phyloP scores from a whole-genome alignment of 2,888 invertebrate genomes.

The Aleiodes alternator region DNA sequence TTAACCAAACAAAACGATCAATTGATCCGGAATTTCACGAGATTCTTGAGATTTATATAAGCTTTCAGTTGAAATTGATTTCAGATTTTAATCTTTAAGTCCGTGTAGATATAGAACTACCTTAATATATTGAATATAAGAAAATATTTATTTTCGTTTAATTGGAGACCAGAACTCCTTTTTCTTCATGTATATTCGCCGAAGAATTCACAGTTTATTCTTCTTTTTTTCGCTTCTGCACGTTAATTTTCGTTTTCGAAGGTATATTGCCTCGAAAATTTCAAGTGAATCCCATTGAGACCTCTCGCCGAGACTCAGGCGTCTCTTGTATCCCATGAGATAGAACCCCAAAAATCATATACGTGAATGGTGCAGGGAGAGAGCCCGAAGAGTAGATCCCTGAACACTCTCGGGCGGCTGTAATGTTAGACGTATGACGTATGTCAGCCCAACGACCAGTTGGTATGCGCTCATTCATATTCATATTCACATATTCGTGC shows the following conservation, averaged over 20 bases:
- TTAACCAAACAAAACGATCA: no score
- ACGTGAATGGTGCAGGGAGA: constrained; percentile 29
- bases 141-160: no score
- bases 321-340: constrained; percentile 44
- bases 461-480: constrained; percentile 62
- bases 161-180: no score
- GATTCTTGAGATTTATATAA: no score
- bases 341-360: constrained; percentile 36
- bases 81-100: no score
- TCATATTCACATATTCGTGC: constrained; percentile 56
- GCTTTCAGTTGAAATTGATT: no score
- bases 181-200: no score
- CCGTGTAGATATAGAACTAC: no score
- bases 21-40: no score
- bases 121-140: no score
- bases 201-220: no score
- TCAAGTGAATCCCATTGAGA: constrained; percentile 31
- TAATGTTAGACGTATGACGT: constrained; percentile 64
- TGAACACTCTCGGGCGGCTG: constrained; percentile 45
- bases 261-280: not conserved
- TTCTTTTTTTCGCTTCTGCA: no score
- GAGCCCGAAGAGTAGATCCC: constrained; percentile 33
- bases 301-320: not conserved
- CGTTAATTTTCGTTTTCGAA: not conserved
- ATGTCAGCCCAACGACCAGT: constrained; percentile 53